These are phyloP conservation scores for Tachuris rubrigastra DNA, from an alignment of 2,113 vertebrate genomes.

Conservation along the genomic window DNA sequence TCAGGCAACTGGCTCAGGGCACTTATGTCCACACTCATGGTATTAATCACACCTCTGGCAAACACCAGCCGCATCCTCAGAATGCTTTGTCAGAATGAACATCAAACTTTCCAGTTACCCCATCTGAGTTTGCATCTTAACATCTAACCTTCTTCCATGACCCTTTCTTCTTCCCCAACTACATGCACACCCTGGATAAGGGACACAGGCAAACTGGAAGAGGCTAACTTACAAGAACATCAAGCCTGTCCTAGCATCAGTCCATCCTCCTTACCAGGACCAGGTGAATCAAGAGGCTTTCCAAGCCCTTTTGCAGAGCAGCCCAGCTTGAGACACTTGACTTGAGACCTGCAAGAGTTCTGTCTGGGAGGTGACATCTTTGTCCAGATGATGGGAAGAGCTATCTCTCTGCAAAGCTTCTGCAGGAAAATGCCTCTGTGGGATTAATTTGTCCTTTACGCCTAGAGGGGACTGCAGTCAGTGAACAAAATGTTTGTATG, in stretches of 20 bases:
- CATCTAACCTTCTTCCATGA: background rate
- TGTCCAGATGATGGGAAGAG: background rate
- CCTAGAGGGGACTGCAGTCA: fast-evolving
- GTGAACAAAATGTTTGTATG: background rate
- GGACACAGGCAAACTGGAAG: background rate
- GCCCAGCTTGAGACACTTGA: background rate
- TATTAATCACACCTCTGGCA: background rate
- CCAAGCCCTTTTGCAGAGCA: background rate
- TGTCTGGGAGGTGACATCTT: background rate
- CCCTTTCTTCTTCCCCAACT: background rate
- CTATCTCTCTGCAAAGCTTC: background rate
- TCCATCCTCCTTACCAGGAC: background rate
- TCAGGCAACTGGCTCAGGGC: background rate
- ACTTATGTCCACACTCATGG: background rate
- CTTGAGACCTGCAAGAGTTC: background rate
- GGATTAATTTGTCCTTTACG: background rate
- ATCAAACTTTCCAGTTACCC: background rate
- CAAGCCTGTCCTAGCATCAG: background rate
- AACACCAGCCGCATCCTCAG: background rate
- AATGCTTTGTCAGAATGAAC: background rate
- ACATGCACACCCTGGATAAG: background rate
- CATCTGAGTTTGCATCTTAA: background rate
- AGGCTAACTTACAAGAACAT: background rate
- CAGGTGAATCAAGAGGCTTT: background rate
- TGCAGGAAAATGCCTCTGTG: background rate